Base-by-base conservation (phyloP, 2,113 vertebrate species). In the Fukomys damarensis region DNA sequence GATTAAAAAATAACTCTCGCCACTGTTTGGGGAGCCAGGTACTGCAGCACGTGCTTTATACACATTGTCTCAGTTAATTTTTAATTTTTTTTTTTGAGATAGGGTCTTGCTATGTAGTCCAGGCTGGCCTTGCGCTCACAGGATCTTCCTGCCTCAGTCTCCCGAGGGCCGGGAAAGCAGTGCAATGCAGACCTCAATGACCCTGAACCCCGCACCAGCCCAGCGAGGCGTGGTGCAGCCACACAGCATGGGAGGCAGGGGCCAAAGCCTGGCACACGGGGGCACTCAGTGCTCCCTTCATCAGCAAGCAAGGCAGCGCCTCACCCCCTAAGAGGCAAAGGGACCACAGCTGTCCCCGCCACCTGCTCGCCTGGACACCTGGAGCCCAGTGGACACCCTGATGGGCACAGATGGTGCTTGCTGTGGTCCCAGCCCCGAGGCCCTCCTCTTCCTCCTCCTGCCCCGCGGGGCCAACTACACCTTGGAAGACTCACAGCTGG, bases 181-280 rank as follows among this genome's bases (percentile, higher is more conserved):
- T 16, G 90, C 5, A 20, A 30, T 3, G 7, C 2, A 28, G 24
- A 11, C 30, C 11, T 16, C 11, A 0, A 41, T 22, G 3, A 17
- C 12, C 12, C 5, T 2, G 1, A 32, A 24, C 26, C 46, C 38
- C 7, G 10, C 26, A 22, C 24, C 19, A 32, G 24, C 35, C 46
- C 32, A 38, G 46, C 24, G 13, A 22, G 30, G 56, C 13, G 41
- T 28, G 85, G 10, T 54, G 43, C 7, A 24, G 13, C 46, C 22
- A 38, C 59, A 43, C 86, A 35, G 52, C 54, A 16, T 58, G 54
- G 86, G 38, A 54, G 26, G 35, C 35, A 30, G 24, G 54, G 54
- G 54, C 54, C 16, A 49, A 49, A 49, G 46, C 46, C 54, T 56
- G 54, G 54, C 46, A 16, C 54, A 56, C 26, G 63, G 63, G 63